These are phyloP conservation scores for Okamejei kenojei DNA, from an alignment of 2,797 vertebrate species.

Conservation along the genomic window DNA sequence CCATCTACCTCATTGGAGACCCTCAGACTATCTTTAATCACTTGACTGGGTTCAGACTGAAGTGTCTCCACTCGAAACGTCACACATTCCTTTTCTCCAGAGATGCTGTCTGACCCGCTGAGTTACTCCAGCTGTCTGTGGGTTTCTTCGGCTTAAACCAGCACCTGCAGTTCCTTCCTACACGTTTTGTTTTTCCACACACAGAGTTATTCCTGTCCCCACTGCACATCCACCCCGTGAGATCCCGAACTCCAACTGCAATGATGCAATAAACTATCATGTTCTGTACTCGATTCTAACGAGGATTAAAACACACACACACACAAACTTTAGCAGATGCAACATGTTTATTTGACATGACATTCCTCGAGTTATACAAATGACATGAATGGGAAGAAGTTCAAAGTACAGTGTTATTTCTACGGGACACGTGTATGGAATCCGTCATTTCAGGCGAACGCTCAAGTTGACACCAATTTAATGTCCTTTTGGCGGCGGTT, in stretches of 20 bases:
- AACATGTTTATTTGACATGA: constrained; percentile 58
- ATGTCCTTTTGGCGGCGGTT: background rate
- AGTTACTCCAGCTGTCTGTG: too few species aligned
- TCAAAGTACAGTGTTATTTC: constrained; percentile 58
- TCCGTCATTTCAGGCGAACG: constrained; percentile 1
- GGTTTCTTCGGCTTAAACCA: too few species aligned
- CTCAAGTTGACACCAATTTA: constrained; percentile 13
- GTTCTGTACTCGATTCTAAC: background rate
- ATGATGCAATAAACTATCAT: background rate
- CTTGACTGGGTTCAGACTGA: too few species aligned
- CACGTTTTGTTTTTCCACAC: too few species aligned
- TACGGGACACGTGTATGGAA: constrained; percentile 60
- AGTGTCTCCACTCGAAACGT: too few species aligned
- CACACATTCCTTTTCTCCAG: too few species aligned
- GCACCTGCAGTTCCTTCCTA: too few species aligned
- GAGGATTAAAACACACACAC: background rate
- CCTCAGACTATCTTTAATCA: too few species aligned
- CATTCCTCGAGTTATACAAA: constrained; percentile 82
- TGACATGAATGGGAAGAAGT: constrained; percentile 73
- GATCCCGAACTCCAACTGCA: background rate
- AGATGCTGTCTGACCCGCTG: too few species aligned
- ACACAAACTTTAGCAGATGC: constrained; percentile 44
- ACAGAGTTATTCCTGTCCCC: too few species aligned
- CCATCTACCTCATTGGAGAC: too few species aligned
- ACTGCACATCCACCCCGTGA: background rate